phyloP scores from a whole-genome alignment of 2,888 invertebrate genomes.

The Ariolimax columbianus region DNA sequence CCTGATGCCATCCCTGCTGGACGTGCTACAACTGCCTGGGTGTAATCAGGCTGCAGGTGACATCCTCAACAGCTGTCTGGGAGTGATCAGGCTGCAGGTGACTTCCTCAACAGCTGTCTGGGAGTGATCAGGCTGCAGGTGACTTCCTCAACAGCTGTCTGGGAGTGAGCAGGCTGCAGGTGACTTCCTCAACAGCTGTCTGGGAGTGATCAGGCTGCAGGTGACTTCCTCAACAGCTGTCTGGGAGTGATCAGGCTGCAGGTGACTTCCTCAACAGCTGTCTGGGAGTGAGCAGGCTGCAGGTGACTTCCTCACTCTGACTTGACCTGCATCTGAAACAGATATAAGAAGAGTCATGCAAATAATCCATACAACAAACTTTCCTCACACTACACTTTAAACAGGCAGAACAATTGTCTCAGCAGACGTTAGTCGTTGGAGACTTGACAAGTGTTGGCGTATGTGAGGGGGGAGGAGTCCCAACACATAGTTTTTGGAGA shows the following conservation, averaged over 20 bases:
- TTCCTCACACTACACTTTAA: too few species aligned
- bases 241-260: background rate
- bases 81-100: background rate
- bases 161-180: background rate
- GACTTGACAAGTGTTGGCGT: too few species aligned
- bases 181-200: background rate
- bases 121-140: background rate
- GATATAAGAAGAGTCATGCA: background rate
- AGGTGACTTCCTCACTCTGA: background rate
- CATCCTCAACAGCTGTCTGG: too few species aligned
- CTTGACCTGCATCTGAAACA: background rate
- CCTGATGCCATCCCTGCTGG: conserved; percentile 29
- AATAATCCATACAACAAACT: too few species aligned
- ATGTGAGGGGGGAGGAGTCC: too few species aligned
- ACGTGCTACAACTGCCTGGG: background rate
- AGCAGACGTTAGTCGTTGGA: too few species aligned
- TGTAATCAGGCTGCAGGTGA: too few species aligned
- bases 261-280: background rate
- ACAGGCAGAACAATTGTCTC: too few species aligned
- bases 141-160: too few species aligned
- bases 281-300: background rate
- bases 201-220: background rate
- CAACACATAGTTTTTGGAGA: too few species aligned
- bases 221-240: background rate
- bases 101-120: too few species aligned